A percentile compares a stretch with the other conserved stretches of the same genome.
Conservation (phyloP, 2,797 vertebrate species). For the Erpetoichthys calabaricus region DNA sequence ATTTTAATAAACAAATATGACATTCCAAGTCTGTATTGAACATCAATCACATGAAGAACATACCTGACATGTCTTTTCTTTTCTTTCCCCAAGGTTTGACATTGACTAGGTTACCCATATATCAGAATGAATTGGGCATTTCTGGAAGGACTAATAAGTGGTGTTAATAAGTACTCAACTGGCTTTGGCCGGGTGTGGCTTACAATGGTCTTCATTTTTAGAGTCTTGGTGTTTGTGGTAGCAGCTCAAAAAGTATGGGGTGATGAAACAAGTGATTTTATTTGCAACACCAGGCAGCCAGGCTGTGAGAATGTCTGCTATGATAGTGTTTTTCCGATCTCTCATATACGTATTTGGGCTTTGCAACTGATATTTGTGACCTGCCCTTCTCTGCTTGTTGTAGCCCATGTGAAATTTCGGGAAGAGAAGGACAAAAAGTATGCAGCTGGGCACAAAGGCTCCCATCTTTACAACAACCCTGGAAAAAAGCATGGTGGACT, state of each 20-base stretch:
- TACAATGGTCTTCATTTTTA: conserved; percentile 79
- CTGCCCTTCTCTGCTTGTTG: conserved; percentile 77
- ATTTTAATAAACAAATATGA: too few species aligned
- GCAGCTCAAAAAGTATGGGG: conserved; percentile 72
- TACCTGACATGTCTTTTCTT: too few species aligned
- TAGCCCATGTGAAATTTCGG: conserved; percentile 76
- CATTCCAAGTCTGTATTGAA: too few species aligned
- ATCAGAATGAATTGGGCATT: conserved; percentile 69
- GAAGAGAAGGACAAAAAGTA: conserved; percentile 52
- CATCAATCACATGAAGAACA: too few species aligned
- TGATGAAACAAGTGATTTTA: conserved; percentile 71
- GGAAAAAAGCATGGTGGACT: conserved; percentile 73
- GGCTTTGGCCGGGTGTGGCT: conserved; percentile 81
- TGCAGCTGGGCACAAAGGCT: conserved; percentile 15
- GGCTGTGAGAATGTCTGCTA: conserved; percentile 79
- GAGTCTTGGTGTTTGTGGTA: conserved; percentile 78
- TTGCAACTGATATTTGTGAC: conserved; percentile 92
- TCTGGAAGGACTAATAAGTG: conserved; percentile 57
- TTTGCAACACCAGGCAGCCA: conserved; percentile 76
- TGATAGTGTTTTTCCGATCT: conserved; percentile 73
- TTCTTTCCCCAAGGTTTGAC: too few species aligned
- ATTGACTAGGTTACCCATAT: background rate
- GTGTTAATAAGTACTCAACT: conserved; percentile 80
- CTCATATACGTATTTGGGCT: conserved; percentile 89
- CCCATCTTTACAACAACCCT: conserved; percentile 44